Percentiles rank a stretch among this genome's conserved stretches.
phyloP scores from a whole-genome alignment of 2,797 vertebrate species.

The Geotria australis region DNA sequence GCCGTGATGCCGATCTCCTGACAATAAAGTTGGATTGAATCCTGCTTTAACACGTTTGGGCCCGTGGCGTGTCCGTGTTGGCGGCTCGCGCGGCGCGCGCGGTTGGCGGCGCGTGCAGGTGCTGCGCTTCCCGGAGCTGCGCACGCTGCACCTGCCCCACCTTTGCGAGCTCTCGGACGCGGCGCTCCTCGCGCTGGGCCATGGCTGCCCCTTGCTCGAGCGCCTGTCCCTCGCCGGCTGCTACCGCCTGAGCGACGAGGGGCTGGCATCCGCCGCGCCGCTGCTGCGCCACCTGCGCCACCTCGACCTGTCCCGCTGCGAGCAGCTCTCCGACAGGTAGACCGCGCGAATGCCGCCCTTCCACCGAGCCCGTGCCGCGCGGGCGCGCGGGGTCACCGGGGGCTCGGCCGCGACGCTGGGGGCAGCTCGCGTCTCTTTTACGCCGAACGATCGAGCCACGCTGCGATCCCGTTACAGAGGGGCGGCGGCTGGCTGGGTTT shows the following conservation, averaged over 20 bases:
- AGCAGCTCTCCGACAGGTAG: conserved; percentile 27
- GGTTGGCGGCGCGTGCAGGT: conserved; percentile 11
- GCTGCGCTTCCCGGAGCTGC: conserved; percentile 22
- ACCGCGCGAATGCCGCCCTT: background rate
- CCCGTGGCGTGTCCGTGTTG: too few relatives aligned
- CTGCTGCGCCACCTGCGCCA: conserved; percentile 23
- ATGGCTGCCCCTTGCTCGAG: conserved; percentile 27
- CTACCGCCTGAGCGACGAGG: conserved; percentile 18
- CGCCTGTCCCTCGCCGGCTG: conserved; percentile 26
- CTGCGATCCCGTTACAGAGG: too few relatives aligned
- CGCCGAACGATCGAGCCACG: too few relatives aligned
- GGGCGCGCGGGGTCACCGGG: background rate
- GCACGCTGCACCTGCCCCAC: conserved; percentile 23
- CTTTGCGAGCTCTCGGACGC: conserved; percentile 22
- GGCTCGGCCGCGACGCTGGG: background rate
- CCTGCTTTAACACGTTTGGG: too few relatives aligned
- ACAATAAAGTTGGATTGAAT: too few relatives aligned
- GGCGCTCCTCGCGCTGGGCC: conserved; percentile 19
- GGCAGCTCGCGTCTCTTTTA: too few relatives aligned
- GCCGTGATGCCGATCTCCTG: too few relatives aligned
- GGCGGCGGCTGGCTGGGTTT: too few relatives aligned
- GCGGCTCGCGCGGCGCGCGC: too few relatives aligned
- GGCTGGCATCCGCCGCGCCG: conserved; percentile 14
- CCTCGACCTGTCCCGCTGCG: conserved; percentile 27
- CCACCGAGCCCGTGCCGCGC: background rate